Base-by-base conservation (phyloP, 1,140 invertebrate genomes). In the Leptonema lineaticorne region DNA sequence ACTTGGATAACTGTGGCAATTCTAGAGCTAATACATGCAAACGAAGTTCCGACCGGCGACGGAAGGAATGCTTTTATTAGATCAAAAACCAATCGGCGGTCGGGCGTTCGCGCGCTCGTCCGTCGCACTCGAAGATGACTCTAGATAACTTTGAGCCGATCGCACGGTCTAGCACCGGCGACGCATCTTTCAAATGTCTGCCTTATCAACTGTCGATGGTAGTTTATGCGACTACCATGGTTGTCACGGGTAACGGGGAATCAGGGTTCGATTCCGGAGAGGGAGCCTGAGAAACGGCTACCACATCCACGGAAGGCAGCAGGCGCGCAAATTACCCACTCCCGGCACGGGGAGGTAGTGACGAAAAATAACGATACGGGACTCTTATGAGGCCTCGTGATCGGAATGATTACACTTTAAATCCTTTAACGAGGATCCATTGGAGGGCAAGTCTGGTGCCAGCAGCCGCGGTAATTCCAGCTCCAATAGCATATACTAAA, bases 371-470 rank as follows among this genome's bases (percentile, higher is more conserved):
- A 90, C 87, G 85, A 91, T 90, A 88, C 86, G 82, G 85, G 53
- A 87, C 88, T 89, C 88, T 85, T 87, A 81, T 82, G 85, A 87
- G 86, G 88, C 85, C 85, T 85, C 84, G 88, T 90, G 88, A 92
- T 92, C 85, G 89, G 89, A 93, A 92, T 92, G 90, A 90, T 88
- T 88, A 90, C 88, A 92, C 85, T 92, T 85, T 91, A 92, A 93
- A 93, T 86, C 86, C 86, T 88, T 91, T 90, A 90, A 90, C 88
- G 87, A 92, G 89, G 87, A 92, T 84, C 85, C 81, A 89, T 91
- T 92, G 89, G 89, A 92, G 90, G 90, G 90, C 89, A 93, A 93
- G 90, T 93, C 90, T 91, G 89, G 88, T 91, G 89, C 89, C 89
- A 91, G 90, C 90, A 89, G 88, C 88, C 86, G 90, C 90, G 90